These are phyloP conservation scores for Rhinoderma darwinii DNA, from an alignment of 2,113 vertebrate species.

Conservation along the genomic window DNA sequence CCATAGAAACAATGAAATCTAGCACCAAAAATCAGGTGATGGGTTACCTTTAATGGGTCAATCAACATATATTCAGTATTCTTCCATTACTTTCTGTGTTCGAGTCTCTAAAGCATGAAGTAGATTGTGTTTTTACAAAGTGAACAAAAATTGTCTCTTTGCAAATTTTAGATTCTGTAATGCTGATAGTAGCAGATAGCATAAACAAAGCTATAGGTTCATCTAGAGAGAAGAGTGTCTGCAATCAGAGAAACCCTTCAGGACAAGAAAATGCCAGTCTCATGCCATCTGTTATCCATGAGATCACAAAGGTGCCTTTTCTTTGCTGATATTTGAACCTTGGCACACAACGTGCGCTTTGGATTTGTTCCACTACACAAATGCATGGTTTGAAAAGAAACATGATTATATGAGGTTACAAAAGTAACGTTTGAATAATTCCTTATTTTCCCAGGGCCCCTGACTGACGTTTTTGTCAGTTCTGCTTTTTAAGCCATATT, in stretches of 20 bases:
- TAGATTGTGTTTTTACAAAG: not conserved
- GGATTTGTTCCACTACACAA: slow-evolving; percentile 41
- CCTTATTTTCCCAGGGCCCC: not conserved
- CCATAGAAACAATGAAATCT: not conserved
- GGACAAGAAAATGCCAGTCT: slow-evolving; percentile 28
- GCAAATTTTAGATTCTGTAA: not conserved
- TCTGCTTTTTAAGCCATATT: not conserved
- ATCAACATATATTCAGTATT: not conserved
- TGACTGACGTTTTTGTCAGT: slow-evolving; percentile 27
- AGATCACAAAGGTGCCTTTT: slow-evolving; percentile 44
- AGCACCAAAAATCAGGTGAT: not conserved
- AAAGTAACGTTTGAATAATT: slow-evolving; percentile 33
- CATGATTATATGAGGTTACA: slow-evolving; percentile 12
- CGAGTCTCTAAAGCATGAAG: not conserved
- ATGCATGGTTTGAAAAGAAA: slow-evolving; percentile 15
- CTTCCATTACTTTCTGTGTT: not conserved
- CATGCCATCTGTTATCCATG: slow-evolving; percentile 32
- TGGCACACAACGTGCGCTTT: slow-evolving; percentile 16
- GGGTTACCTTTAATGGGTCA: not conserved
- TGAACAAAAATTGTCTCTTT: not conserved
- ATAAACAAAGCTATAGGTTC: slow-evolving; percentile 21
- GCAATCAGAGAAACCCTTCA: slow-evolving; percentile 28
- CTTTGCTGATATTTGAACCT: slow-evolving; percentile 49
- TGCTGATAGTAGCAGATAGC: not conserved
- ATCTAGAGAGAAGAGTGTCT: slow-evolving; percentile 11